Conservation (phyloP, 2,888 invertebrate species). For the Aspidiotus destructor region DNA sequence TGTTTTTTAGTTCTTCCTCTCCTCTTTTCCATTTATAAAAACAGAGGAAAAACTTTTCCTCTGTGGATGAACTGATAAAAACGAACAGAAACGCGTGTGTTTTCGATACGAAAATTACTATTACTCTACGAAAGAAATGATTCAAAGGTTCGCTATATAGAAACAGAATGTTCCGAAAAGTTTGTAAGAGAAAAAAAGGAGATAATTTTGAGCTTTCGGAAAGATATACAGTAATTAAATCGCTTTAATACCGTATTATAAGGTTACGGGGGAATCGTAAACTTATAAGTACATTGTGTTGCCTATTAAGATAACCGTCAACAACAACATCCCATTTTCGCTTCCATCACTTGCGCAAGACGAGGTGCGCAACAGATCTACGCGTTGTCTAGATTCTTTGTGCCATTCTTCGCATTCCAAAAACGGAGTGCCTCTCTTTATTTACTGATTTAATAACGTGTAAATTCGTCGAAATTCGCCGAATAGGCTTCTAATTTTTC, state of each 20-base stretch:
- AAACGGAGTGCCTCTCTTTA: conserved; percentile 44
- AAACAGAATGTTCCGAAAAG: no score
- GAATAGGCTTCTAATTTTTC: conserved; percentile 30
- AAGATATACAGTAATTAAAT: background rate
- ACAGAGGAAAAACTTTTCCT: no score
- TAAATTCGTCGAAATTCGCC: conserved; percentile 32
- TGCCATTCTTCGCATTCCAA: conserved; percentile 94
- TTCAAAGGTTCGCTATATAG: background rate
- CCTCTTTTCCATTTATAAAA: no score
- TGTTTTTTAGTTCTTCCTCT: no score
- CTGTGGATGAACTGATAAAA: no score
- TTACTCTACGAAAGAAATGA: background rate
- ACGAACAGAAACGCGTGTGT: no score
- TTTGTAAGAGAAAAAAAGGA: background rate
- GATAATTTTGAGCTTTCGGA: background rate
- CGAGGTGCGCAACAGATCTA: conserved; percentile 26
- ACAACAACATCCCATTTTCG: conserved; percentile 32
- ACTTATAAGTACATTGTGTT: conserved; percentile 25
- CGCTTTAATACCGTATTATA: background rate
- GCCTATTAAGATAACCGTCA: conserved; percentile 30
- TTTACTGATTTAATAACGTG: conserved; percentile 33
- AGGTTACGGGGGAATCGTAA: background rate
- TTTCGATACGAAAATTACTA: background rate
- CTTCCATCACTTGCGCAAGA: conserved; percentile 28
- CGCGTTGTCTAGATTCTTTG: conserved; percentile 91